These are phyloP conservation scores for Anoncus sp. DNA, from an alignment of 2,888 invertebrate species.

Conservation along the genomic window DNA sequence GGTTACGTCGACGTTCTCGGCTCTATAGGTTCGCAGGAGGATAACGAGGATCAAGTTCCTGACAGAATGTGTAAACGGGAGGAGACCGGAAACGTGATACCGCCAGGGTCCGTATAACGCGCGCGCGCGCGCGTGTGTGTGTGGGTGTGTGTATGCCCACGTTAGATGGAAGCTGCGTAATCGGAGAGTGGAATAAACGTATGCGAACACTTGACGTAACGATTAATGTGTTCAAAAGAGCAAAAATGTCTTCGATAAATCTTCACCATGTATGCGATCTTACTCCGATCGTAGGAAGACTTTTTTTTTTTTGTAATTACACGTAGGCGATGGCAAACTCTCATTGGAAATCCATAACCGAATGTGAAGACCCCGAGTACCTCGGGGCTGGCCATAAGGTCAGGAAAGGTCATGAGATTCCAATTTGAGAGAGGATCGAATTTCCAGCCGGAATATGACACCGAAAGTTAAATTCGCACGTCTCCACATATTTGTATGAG, in stretches of 20 bases:
- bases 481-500: background rate
- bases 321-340: background rate
- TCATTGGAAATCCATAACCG: conserved; percentile 27
- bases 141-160: background rate
- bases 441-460: background rate
- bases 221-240: background rate
- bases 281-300: background rate
- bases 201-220: background rate
- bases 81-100: conserved; percentile 45
- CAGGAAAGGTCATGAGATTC: conserved; percentile 8
- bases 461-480: background rate
- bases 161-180: background rate
- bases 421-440: conserved; percentile 19
- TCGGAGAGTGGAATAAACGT: background rate
- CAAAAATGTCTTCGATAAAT: conserved; percentile 21
- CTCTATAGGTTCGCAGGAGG: background rate
- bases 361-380: background rate
- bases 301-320: conserved; percentile 22
- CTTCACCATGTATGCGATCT: background rate
- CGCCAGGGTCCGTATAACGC: background rate
- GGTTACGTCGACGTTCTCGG: background rate
- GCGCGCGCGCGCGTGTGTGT: background rate
- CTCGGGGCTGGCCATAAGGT: background rate
- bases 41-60: conserved; percentile 45
- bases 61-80: conserved; percentile 35